These are phyloP conservation scores for Variabilichromis moorii DNA, from an alignment of 2,113 vertebrate genomes.

Conservation along the genomic window DNA sequence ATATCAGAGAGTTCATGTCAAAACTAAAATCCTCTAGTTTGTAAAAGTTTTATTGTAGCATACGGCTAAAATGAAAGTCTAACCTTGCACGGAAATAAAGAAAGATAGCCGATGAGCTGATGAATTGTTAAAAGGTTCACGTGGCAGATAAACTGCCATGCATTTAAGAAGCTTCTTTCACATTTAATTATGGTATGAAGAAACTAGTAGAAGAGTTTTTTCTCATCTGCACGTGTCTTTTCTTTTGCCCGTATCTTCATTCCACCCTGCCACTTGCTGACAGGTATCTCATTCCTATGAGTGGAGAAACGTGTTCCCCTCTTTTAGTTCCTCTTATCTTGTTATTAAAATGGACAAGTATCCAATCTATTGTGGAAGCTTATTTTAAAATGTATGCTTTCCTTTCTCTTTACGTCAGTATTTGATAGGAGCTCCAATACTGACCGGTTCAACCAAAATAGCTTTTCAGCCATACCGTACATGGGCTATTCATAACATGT, in stretches of 20 bases:
- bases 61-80: background rate
- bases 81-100: fast-evolving
- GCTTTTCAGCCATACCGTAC: background rate
- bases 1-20: background rate
- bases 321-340: background rate
- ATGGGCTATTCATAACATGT: background rate
- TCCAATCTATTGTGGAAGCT: background rate
- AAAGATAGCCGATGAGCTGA: background rate
- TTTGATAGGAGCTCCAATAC: background rate
- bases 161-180: background rate
- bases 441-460: background rate
- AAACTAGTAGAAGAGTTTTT: background rate
- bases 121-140: background rate
- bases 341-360: slow-evolving; percentile 34
- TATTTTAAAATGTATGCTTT: slow-evolving; percentile 18
- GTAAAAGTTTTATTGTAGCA: background rate
- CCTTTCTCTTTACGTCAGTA: background rate
- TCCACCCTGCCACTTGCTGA: slow-evolving; percentile 70
- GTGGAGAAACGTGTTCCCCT: background rate
- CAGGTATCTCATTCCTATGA: slow-evolving; percentile 41
- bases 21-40: background rate
- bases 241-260: background rate
- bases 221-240: background rate
- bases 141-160: background rate
- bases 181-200: background rate